Base-by-base conservation (phyloP, 2,113 vertebrate genomes). In the Synodontis membranacea region DNA sequence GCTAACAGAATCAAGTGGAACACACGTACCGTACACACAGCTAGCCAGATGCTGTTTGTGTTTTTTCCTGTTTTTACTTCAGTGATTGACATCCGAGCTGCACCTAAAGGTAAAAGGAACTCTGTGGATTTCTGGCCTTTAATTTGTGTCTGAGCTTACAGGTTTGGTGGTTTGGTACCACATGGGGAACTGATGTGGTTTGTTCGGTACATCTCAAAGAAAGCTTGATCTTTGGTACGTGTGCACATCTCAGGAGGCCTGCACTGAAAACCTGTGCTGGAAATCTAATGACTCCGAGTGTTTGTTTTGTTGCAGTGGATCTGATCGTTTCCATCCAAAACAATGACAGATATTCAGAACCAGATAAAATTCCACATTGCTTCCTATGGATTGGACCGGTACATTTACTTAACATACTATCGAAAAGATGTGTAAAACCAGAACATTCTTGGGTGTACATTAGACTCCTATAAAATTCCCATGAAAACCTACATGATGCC, bases 171-270 rank as follows among this genome's bases (percentile, higher is more conserved):
- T 88, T 50, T 34, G 34, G n/a, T n/a, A 78, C 37, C 52, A 84
- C 62, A 83, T 56, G 62, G 52, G 56, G 66, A 82, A 84, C 62
- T 31, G 66, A 39, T 70, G 66, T 6, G 25, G 66, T 86, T 80
- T 84, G 79, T 46, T 78, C 90, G 93, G 91, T 93, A 90, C 90
- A 92, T 90, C 68, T 89, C 90, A 88, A 89, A 86, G 90, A 91
- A 86, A 82, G 89, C 92, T 91, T 88, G 86, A 90, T 95, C 94
- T 94, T 95, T 95, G 94, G 94, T 94, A 93, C 92, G 94, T 92
- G 93, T 94, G 92, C 91, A 92, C 90, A 86, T 88, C 68, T 90
- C 92, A 88, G 80, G 81, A 90, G 88, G 81, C 85, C 66, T 54
- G 46, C 78, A 37, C 70, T 44, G 23, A 23, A 23, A 23, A 19